Evolutionary conservation across 2,113 vertebrate genomes (phyloP).

Genomic region (Malaclemys terrapin): DNA sequence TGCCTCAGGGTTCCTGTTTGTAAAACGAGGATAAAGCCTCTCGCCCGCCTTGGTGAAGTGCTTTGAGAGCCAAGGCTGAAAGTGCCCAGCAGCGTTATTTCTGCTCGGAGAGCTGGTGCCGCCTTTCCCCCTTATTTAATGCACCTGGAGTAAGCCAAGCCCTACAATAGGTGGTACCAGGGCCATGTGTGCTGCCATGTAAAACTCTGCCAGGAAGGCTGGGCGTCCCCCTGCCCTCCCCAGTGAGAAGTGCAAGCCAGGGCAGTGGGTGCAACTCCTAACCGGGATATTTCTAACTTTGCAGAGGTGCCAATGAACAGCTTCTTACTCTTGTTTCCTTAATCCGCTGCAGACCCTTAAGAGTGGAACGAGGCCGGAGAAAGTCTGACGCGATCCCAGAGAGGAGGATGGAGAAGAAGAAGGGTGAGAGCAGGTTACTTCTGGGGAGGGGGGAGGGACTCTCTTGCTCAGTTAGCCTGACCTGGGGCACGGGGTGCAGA

Average conservation of each 20-base stretch:
- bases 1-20: neutral
- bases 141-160: neutral
- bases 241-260: neutral
- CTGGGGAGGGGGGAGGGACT: neutral
- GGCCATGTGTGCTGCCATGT: neutral
- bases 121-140: no score
- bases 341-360: conserved; percentile 78
- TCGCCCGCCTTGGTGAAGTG: neutral
- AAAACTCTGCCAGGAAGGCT: neutral
- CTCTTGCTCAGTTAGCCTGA: neutral
- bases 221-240: accelerated
- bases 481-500: neutral
- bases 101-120: neutral
- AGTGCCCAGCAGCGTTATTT: neutral
- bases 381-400: conserved; percentile 82
- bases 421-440: conserved; percentile 78
- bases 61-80: neutral
- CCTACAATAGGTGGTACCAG: neutral
- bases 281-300: neutral
- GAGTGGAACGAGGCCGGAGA: conserved; percentile 88
- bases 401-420: conserved; percentile 92
- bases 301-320: neutral
- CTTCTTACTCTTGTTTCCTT: neutral
- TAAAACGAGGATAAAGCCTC: neutral
- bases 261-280: accelerated